Percentiles rank a stretch among this genome's conserved stretches.
Conservation (phyloP, 2,888 invertebrate species). For the Caenorhabditis sp. region DNA sequence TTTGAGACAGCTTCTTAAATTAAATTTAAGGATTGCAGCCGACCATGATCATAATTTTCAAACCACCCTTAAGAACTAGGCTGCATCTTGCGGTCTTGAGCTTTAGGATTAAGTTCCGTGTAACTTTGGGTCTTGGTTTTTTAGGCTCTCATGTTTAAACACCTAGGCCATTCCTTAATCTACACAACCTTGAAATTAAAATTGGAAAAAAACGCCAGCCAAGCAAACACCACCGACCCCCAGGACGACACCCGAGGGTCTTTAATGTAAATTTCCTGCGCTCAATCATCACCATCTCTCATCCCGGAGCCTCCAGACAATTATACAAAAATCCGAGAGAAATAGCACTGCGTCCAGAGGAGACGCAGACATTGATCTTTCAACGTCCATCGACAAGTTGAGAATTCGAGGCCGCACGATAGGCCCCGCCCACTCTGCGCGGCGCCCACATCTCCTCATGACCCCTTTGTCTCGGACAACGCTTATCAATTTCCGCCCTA, state of each 20-base stretch:
- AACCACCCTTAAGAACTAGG: no score
- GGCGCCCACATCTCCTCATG: constrained; percentile 35
- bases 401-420: background rate
- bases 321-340: constrained; percentile 36
- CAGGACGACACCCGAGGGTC: background rate
- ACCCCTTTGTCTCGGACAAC: constrained; percentile 55
- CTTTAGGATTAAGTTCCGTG: no score
- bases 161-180: no score
- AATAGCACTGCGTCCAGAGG: constrained; percentile 24
- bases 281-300: constrained; percentile 25
- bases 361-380: constrained; percentile 46
- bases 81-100: no score
- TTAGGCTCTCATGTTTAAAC: no score
- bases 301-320: constrained; percentile 34
- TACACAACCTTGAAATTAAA: no score
- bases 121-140: no score
- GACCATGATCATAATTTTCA: no score
- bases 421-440: constrained; percentile 27
- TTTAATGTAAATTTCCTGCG: constrained; percentile 20
- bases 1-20: no score
- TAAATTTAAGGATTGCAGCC: no score
- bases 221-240: background rate
- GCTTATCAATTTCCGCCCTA: constrained; percentile 36
- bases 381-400: constrained; percentile 48
- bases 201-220: no score